Percentiles rank a stretch among this genome's conserved stretches.
phyloP scores from a whole-genome alignment of 2,797 vertebrate genomes.

The Myripristis jacobus region DNA sequence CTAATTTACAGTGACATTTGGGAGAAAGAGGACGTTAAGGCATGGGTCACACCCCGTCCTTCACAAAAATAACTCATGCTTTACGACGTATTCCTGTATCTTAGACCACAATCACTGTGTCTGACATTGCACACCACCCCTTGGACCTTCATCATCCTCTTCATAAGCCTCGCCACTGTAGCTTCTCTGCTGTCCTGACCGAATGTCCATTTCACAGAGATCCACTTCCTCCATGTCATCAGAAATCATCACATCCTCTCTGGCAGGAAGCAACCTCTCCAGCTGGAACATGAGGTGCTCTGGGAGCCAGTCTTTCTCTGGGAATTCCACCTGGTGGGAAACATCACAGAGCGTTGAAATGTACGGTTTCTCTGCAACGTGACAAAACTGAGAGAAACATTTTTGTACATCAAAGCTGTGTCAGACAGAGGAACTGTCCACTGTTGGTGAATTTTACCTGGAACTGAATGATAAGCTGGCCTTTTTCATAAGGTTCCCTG shows the following conservation, averaged over 20 bases:
- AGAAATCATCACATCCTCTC: slow-evolving; percentile 88
- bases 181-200: slow-evolving; percentile 80
- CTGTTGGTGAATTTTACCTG: slow-evolving; percentile 80
- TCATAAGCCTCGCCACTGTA: slow-evolving; percentile 87
- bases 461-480: slow-evolving; percentile 90
- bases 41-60: slow-evolving; percentile 1
- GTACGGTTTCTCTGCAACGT: neutral
- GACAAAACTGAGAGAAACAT: neutral
- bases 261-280: slow-evolving; percentile 89
- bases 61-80: slow-evolving; percentile 15
- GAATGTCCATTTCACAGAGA: slow-evolving; percentile 86
- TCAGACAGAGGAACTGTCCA: neutral
- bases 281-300: slow-evolving; percentile 88
- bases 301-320: slow-evolving; percentile 91
- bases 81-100: neutral
- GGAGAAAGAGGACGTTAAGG: slow-evolving; percentile 1
- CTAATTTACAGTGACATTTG: neutral
- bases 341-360: neutral
- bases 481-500: slow-evolving; percentile 89
- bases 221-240: slow-evolving; percentile 97
- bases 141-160: slow-evolving; percentile 88
- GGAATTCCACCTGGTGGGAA: slow-evolving; percentile 89
- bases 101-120: slow-evolving; percentile 81
- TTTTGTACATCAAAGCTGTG: neutral
- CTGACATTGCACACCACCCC: slow-evolving; percentile 92